Conservation (phyloP, 2,113 vertebrate species). For the Probosciger aterrimus region DNA sequence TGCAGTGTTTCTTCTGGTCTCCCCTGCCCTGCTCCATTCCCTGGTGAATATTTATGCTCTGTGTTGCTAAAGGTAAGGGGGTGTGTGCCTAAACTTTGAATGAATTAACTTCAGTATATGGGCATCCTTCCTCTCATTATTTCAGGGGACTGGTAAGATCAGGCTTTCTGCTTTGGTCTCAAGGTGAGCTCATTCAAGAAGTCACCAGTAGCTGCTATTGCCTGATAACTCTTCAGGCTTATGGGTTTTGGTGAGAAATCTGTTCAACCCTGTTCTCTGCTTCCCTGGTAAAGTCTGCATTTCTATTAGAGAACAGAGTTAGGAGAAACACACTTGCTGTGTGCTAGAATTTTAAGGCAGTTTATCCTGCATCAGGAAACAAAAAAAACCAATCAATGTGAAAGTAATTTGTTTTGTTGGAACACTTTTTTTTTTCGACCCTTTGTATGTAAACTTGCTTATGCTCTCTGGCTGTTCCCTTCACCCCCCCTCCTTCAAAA, state of each 20-base stretch:
- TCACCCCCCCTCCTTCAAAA: neutral
- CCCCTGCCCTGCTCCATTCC: neutral
- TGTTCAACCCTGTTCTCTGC: neutral
- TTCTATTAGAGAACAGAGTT: neutral
- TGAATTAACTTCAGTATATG: slow-evolving; percentile 31
- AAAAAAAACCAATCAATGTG: neutral
- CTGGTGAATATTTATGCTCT: slow-evolving; percentile 25
- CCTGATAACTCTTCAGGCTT: neutral
- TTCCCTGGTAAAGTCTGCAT: neutral
- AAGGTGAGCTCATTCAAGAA: neutral
- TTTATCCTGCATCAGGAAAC: neutral
- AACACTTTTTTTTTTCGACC: neutral
- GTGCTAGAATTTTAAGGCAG: neutral
- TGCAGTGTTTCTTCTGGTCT: slow-evolving; percentile 19
- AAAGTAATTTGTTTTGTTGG: neutral
- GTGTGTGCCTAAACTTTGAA: neutral
- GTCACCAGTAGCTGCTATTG: neutral
- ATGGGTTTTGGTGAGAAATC: neutral
- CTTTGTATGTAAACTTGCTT: neutral
- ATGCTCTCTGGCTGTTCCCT: neutral
- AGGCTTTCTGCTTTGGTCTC: slow-evolving; percentile 17
- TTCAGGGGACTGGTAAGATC: neutral
- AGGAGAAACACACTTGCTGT: neutral
- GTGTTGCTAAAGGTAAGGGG: slow-evolving; percentile 21
- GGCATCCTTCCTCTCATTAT: slow-evolving; percentile 21